These are phyloP conservation scores for Pao palembangensis DNA, from an alignment of 2,113 vertebrate genomes.

Conservation along the genomic window DNA sequence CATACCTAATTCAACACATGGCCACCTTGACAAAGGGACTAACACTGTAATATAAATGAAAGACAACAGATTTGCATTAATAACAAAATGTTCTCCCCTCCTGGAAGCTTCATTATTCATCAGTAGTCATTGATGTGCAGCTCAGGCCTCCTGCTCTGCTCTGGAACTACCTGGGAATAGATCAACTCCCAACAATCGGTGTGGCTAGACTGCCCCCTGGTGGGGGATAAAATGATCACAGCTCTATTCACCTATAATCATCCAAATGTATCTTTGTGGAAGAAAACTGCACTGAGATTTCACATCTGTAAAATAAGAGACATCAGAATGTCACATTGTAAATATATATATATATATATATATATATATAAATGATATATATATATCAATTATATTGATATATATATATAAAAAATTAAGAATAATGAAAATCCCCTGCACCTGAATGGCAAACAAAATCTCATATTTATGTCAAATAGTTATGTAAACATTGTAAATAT, in stretches of 20 bases:
- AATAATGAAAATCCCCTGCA: too few relatives aligned
- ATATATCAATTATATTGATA: too few relatives aligned
- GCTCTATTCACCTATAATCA: background rate
- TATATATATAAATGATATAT: too few relatives aligned
- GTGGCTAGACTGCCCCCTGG: slow-evolving; percentile 64
- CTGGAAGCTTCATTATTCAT: slow-evolving; percentile 61
- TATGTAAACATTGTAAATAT: too few relatives aligned
- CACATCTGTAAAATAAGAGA: background rate
- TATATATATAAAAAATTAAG: too few relatives aligned
- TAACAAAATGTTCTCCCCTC: slow-evolving; percentile 50
- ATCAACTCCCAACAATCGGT: slow-evolving; percentile 30
- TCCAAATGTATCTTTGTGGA: background rate
- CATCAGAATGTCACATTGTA: background rate
- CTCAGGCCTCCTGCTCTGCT: slow-evolving; percentile 29
- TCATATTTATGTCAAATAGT: too few relatives aligned
- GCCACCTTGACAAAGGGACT: slow-evolving; percentile 51
- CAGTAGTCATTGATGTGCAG: slow-evolving; percentile 54
- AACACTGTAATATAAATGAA: slow-evolving; percentile 53
- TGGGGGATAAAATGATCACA: slow-evolving; percentile 31
- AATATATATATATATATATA: too few relatives aligned
- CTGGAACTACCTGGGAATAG: slow-evolving; percentile 39
- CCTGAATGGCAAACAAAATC: too few relatives aligned
- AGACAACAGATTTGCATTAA: slow-evolving; percentile 66
- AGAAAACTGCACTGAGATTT: too few relatives aligned
- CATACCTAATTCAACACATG: slow-evolving; percentile 26